Percentiles rank a stretch among this genome's conserved stretches.
Conservation (phyloP, 2,797 vertebrate genomes). For the Euphonia xanthogaster region DNA sequence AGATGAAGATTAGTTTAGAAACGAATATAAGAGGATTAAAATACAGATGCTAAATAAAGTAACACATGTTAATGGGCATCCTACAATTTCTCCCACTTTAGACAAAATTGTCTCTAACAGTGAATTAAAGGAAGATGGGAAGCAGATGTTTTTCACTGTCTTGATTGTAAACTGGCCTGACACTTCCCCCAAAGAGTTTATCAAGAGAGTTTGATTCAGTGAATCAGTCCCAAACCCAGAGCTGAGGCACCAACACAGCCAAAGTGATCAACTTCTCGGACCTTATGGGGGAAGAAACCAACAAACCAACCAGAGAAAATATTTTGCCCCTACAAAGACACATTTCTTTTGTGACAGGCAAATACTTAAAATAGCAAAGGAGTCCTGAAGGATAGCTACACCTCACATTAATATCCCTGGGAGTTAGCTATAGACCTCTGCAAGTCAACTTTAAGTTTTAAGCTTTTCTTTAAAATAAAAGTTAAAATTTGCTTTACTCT, state of each 20-base stretch:
- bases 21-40: slow-evolving; percentile 32
- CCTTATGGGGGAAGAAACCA: neutral
- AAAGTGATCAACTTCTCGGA: neutral
- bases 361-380: neutral
- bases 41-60: slow-evolving; percentile 37
- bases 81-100: slow-evolving; percentile 42
- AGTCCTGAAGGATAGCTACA: neutral
- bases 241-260: neutral
- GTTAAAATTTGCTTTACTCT: neutral
- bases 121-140: slow-evolving; percentile 5
- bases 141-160: slow-evolving; percentile 29
- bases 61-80: slow-evolving; percentile 2
- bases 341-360: neutral
- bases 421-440: neutral
- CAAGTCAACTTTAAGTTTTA: neutral
- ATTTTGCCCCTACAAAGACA: neutral
- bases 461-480: neutral
- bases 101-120: neutral
- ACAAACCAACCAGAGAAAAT: neutral
- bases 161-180: slow-evolving; percentile 19
- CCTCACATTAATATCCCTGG: neutral
- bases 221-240: neutral
- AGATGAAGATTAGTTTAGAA: slow-evolving; percentile 47
- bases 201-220: neutral
- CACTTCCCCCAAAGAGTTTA: neutral